A percentile compares a stretch with the other conserved stretches of the same genome.
These are phyloP conservation scores for Siniperca chuatsi DNA, from an alignment of 2,113 vertebrate genomes.

Conservation along the genomic window DNA sequence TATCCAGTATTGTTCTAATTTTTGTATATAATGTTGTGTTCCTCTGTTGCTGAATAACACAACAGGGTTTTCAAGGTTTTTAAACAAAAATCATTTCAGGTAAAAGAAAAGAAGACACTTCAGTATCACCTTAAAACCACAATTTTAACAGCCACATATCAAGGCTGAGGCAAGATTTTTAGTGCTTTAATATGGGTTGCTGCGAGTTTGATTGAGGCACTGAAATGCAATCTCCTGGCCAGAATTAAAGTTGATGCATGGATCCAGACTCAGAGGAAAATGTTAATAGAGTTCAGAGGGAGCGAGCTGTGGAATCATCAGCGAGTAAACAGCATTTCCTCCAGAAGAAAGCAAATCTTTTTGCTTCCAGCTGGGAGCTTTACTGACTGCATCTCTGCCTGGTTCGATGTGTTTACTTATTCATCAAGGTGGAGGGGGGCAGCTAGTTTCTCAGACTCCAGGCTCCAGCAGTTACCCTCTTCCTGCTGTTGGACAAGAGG, in stretches of 20 bases:
- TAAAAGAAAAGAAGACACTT: constrained; percentile 1
- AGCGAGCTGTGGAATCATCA: constrained; percentile 51
- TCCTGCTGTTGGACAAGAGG: constrained; percentile 63
- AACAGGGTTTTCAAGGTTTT: background rate
- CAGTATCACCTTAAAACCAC: background rate
- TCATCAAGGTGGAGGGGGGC: constrained; percentile 71
- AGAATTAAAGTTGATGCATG: constrained; percentile 53
- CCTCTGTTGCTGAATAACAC: background rate
- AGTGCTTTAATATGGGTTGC: constrained; percentile 9
- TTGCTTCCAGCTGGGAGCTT: constrained; percentile 63
- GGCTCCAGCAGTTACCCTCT: constrained; percentile 64
- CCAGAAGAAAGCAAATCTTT: constrained; percentile 72
- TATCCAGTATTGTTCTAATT: background rate
- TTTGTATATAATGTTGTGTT: fast-evolving
- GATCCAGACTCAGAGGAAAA: constrained; percentile 59
- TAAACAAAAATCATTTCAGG: background rate
- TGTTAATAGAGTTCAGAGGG: constrained; percentile 66
- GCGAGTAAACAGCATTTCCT: constrained; percentile 72
- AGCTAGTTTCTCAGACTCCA: constrained; percentile 50
- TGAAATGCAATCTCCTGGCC: constrained; percentile 51
- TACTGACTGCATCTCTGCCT: constrained; percentile 62
- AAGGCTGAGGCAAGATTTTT: background rate
- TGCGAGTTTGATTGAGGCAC: constrained; percentile 36
- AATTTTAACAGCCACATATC: background rate
- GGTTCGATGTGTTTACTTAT: constrained; percentile 80